Evolutionary conservation across 1,140 invertebrate genomes (phyloP).

Genomic region (Macrotrachela quadricornifera): DNA sequence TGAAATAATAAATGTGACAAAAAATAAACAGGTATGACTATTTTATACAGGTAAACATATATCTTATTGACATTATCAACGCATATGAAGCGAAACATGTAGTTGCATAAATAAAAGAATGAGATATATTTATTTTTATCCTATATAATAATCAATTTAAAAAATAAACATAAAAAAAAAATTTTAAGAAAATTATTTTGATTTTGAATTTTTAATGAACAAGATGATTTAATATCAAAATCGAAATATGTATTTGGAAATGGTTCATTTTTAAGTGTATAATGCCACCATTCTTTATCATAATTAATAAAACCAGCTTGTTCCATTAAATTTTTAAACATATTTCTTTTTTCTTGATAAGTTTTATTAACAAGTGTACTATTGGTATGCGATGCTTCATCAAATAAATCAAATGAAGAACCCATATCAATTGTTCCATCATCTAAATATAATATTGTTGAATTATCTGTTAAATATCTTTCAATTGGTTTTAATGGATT

Average conservation of each 20-base stretch:
- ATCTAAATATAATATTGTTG: not conserved
- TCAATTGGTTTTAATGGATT: not conserved
- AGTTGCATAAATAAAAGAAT: too few relatives aligned
- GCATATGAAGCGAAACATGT: too few relatives aligned
- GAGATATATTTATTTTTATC: too few relatives aligned
- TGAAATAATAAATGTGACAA: too few relatives aligned
- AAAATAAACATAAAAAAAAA: too few relatives aligned
- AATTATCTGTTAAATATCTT: not conserved
- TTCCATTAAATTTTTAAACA: not conserved
- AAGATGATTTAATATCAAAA: not conserved
- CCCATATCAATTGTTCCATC: not conserved
- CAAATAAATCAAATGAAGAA: constrained; percentile 1
- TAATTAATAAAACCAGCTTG: constrained; percentile 1
- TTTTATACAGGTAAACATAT: too few relatives aligned
- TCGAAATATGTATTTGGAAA: constrained; percentile 1
- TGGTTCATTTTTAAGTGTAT: not conserved
- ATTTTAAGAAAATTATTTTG: too few relatives aligned
- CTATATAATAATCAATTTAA: too few relatives aligned
- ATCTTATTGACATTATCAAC: too few relatives aligned
- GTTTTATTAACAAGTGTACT: not conserved
- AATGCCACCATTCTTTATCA: constrained; percentile 4
- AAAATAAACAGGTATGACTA: too few relatives aligned
- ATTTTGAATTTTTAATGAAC: too few relatives aligned
- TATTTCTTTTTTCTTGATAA: not conserved
- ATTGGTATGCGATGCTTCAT: not conserved